phyloP scores from a whole-genome alignment of 2,888 invertebrate genomes.

The Scotopteryx bipunctaria region DNA sequence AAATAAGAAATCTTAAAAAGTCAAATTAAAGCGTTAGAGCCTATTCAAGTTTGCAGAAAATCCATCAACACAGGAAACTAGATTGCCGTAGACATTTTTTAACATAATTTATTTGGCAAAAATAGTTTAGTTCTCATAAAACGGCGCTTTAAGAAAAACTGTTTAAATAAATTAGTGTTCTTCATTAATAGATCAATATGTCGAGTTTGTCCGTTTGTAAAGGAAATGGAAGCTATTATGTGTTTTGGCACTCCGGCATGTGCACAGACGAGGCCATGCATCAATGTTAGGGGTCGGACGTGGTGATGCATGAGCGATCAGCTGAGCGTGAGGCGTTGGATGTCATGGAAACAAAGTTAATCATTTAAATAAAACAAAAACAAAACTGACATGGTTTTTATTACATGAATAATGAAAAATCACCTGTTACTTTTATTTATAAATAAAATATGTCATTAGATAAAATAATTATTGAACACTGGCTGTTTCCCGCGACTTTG shows the following conservation, averaged over 20 bases:
- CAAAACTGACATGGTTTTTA: too few relatives aligned
- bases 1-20: constrained; percentile 4
- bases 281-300: constrained; percentile 4
- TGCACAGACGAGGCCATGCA: not conserved
- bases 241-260: constrained; percentile 21
- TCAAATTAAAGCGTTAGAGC: not conserved
- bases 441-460: too few relatives aligned
- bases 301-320: constrained; percentile 11
- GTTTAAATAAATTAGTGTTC: too few relatives aligned
- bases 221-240: not conserved
- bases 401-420: too few relatives aligned
- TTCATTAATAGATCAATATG: not conserved
- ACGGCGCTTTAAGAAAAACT: too few relatives aligned
- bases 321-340: constrained; percentile 13
- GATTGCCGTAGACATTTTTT: not conserved
- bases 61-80: not conserved
- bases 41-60: not conserved
- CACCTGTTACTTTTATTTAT: too few relatives aligned
- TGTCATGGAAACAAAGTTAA: too few relatives aligned
- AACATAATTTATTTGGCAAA: too few relatives aligned
- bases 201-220: not conserved
- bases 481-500: too few relatives aligned
- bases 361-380: too few relatives aligned
- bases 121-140: too few relatives aligned
- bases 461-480: too few relatives aligned